phyloP scores from a whole-genome alignment of 2,113 vertebrate species.

The Suricata suricatta region DNA sequence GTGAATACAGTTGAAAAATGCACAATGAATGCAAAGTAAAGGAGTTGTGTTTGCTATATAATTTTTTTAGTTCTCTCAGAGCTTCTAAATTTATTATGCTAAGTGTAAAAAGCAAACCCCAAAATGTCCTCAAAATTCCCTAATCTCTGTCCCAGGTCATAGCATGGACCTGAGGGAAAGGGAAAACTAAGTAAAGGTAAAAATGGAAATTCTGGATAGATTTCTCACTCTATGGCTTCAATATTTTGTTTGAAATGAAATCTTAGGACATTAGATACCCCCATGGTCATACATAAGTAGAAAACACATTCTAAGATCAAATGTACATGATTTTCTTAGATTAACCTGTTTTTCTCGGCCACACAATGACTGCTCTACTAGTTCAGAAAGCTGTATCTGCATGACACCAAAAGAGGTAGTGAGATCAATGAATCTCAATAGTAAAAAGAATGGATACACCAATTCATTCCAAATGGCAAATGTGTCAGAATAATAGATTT shows the following conservation, averaged over 20 bases:
- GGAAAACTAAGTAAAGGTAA: neutral
- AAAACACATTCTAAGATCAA: constrained; percentile 24
- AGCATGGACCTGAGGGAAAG: neutral
- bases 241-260: constrained; percentile 53
- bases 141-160: neutral
- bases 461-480: constrained; percentile 18
- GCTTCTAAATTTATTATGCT: neutral
- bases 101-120: neutral
- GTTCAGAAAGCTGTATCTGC: neutral
- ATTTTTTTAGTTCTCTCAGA: neutral
- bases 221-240: neutral
- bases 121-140: constrained; percentile 20
- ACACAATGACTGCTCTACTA: neutral
- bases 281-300: constrained; percentile 3
- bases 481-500: constrained; percentile 11
- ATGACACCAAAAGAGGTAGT: constrained; percentile 11
- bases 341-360: constrained; percentile 42
- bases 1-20: neutral
- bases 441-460: neutral
- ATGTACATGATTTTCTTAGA: constrained; percentile 41
- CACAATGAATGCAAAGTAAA: neutral
- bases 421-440: constrained; percentile 12
- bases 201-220: neutral
- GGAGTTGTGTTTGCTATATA: neutral
- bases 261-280: neutral